Base-by-base conservation (phyloP, 1,140 invertebrate genomes). In the Drosophila asahinai region DNA sequence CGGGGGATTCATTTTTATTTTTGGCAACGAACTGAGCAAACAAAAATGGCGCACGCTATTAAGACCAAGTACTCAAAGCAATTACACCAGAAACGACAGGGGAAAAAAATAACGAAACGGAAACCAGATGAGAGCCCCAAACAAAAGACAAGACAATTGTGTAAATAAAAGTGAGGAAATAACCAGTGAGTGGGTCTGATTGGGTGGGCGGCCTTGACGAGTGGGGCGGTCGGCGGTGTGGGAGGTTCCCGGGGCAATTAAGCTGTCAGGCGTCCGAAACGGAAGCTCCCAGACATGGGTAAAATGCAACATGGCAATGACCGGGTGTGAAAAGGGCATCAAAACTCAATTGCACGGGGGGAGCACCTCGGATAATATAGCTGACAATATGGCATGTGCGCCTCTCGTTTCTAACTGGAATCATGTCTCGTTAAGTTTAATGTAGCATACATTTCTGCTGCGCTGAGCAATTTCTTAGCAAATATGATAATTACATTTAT, bases 381-480 rank as follows among this genome's bases (percentile, higher is more conserved):
- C 33, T 15, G 51, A 27, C 59, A 57, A 42, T 38, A 12, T 49
- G 49, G 51, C 36, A 6, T 43, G 33, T n/a, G n/a, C 27, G 3
- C 11, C 45, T 22, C 30, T 42, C 55, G 15, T 25, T 33, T 25
- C 0, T 64, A 71, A 61, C 66, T 66, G 45, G 64, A 76, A 68
- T 59, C 40, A 64, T 51, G 38, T 38, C 48, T 62, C 68, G 22
- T 89, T 72, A 83, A 55, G 64, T 65, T 86, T 79, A 77, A 83
- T 81, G 77, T 83, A 83, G 84, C 83, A 87, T 89, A 83, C 72
- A 89, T 87, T 75, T 64, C 62, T 61, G 84, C 72, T 81, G 64
- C 63, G 58, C 19, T 45, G 38, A 45, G 63, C 52, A 70, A 49
- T 80, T 19, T 54, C 33, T 30, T 8, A 25, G 42, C 25, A 8